These are phyloP conservation scores for Nycteola revayana DNA, from an alignment of 2,888 invertebrate genomes.

Conservation along the genomic window DNA sequence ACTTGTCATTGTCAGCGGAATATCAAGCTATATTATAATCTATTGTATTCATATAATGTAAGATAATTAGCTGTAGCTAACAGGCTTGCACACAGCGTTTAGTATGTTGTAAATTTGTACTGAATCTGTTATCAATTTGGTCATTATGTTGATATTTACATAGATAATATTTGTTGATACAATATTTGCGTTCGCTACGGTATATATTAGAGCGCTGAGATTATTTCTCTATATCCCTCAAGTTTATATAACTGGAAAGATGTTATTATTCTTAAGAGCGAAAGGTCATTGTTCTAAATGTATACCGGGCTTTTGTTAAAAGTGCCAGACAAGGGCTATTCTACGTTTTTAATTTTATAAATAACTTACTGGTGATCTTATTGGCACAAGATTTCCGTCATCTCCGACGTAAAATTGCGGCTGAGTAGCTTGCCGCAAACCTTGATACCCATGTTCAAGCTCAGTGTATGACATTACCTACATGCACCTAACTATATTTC, in stretches of 20 bases:
- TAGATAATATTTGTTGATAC: constrained; percentile 19
- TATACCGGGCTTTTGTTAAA: constrained; percentile 2
- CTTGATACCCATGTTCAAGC: constrained; percentile 96
- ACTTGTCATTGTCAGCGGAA: constrained; percentile 66
- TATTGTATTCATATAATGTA: constrained; percentile 31
- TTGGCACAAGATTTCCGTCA: constrained; percentile 83
- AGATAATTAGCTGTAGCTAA: constrained; percentile 19
- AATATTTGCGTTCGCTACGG: constrained; percentile 21
- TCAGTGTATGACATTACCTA: constrained; percentile 94
- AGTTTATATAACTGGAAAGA: constrained; percentile 22
- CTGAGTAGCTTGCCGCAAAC: constrained; percentile 86
- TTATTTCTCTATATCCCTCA: too few relatives aligned
- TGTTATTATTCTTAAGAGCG: constrained; percentile 8
- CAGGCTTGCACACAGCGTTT: constrained; percentile 16
- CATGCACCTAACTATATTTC: constrained; percentile 40
- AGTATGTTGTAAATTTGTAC: constrained; percentile 14
- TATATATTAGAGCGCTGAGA: constrained; percentile 4
- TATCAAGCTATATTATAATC: constrained; percentile 50
- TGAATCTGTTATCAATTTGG: constrained; percentile 18
- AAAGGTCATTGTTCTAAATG: constrained; percentile 15
- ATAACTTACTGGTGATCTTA: constrained; percentile 82
- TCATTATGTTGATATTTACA: constrained; percentile 16
- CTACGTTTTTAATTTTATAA: background rate
- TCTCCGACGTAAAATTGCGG: constrained; percentile 88
- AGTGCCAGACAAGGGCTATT: too few relatives aligned